Base-by-base conservation (phyloP, 2,888 invertebrate species). In the Oscheius onirici region DNA sequence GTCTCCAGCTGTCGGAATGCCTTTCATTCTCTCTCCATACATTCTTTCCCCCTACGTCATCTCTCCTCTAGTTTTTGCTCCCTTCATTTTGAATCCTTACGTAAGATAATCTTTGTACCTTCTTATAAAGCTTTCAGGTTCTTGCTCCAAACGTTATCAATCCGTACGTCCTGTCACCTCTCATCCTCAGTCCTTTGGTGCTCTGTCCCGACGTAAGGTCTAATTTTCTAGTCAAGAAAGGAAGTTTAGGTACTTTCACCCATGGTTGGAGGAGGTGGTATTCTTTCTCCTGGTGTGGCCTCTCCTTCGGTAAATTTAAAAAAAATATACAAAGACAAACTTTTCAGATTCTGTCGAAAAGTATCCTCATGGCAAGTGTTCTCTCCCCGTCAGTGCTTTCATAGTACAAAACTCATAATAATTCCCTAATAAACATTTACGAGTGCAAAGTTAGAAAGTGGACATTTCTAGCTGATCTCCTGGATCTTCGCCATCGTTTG, bases 21-120 rank as follows among this genome's bases (percentile, higher is more conserved):
- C 83, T n/a, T 81, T 83, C 73, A 83, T 83, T 61, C 74, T 81
- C 1, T 78, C 79, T 24, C 81, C 81, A 1, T 81, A 81, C 49
- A 44, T 81, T n/a, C 71, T 81, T 20, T 78, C 77, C 15, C 81
- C 81, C 11, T 79, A 81, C 58, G 81, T 81, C 17, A 67, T 81
- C 68, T 78, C 79, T 0, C 79, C 81, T n/a, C 71, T 79, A 1
- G 76, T 83, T 17, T 69, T 84, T 68, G 80, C 82, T 40, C 82
- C 84, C 0, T 84, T 83, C 79, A 79, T 84, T 17, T 70, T 84
- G 10, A 81, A 71, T 11, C 84, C 84, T 3, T 84, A 83, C 67
- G 46, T 58, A 17, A 22, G 17, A 0, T n/a, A n/a, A n/a, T 3
- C 13, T 20, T 15, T 13, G 22, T 0, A 52, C 6, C 34, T 6